Evolutionary conservation across 2,888 invertebrate genomes (phyloP), one percentile per base, ranked within the genome.

Genomic region (Amphimallon solstitiale): DNA sequence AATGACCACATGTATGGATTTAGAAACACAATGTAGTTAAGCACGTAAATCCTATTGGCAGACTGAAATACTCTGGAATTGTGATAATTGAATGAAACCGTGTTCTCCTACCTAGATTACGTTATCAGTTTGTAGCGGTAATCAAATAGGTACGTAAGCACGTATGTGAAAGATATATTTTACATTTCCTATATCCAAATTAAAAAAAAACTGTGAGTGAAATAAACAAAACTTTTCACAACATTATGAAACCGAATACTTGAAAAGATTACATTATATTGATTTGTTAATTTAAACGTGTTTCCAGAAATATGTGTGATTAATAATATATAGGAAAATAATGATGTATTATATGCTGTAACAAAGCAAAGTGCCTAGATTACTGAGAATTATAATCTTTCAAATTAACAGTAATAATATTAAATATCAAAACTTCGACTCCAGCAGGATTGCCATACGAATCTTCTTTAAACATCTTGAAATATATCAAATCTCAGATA

Each of bases 121-220:
- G 38, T 54, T 54, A 54, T 54, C 54, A 40, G 40, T 38, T 40
- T 40, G 54, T 54, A 38, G 7, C 40, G 54, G 40, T 40, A 54
- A 38, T 4, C 40, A 51, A 34, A 34, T 29, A 19, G 14, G 15
- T 51, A 5, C 29, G 29, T 15, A n/a, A n/a, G n/a, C n/a, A n/a
- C n/a, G n/a, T n/a, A n/a, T n/a, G n/a, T n/a, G n/a, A n/a, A n/a
- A n/a, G n/a, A n/a, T n/a, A 23, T 21, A 48, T 48, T 48, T 23
- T 23, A 48, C 48, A 14, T 23, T 17, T 23, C 23, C 23, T 5
- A 4, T 48, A 29, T 12, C n/a, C 23, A 48, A 48, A 19, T n/a
- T n/a, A n/a, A n/a, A n/a, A 21, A 48, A 48, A 29, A 29, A 10
- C 5, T 12, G 21, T 19, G 12, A 15, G 1, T 15, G 12, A 4